Conservation (phyloP, 2,113 vertebrate species). For the Syngnathus scovelli region DNA sequence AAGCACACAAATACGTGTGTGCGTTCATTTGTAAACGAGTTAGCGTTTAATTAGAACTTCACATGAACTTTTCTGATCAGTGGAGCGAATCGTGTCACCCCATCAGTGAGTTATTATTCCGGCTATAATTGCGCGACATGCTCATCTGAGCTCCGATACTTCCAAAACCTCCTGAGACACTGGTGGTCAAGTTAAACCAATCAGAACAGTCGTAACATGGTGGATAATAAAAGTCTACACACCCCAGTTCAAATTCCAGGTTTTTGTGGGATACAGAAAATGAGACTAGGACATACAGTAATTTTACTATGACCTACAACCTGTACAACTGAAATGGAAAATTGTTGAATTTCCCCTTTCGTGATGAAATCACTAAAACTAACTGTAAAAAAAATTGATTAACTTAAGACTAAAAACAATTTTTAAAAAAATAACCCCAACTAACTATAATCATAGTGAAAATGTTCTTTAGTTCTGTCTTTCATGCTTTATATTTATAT, state of each 20-base stretch:
- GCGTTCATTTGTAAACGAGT: constrained; percentile 72
- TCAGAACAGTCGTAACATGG: background rate
- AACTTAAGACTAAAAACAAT: too few species aligned
- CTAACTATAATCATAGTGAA: too few species aligned
- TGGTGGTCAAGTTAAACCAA: constrained; percentile 5
- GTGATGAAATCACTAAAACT: too few species aligned
- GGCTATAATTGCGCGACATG: constrained; percentile 63
- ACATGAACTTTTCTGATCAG: constrained; percentile 69
- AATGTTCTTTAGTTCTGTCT: too few species aligned
- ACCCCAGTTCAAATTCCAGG: background rate
- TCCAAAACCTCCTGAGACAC: background rate
- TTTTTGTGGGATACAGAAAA: background rate
- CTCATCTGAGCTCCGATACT: constrained; percentile 25
- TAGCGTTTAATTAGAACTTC: constrained; percentile 76
- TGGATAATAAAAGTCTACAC: background rate
- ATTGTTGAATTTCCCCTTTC: too few species aligned
- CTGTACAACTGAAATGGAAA: background rate
- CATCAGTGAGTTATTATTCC: constrained; percentile 66
- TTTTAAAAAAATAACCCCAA: too few species aligned
- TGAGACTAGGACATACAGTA: background rate
- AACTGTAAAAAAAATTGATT: too few species aligned
- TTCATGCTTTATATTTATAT: too few species aligned
- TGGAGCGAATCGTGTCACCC: constrained; percentile 63
- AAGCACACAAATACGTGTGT: constrained; percentile 65
- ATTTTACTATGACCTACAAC: background rate